Conservation (phyloP, 2,797 vertebrate species). For the Syndactyla subalaris region DNA sequence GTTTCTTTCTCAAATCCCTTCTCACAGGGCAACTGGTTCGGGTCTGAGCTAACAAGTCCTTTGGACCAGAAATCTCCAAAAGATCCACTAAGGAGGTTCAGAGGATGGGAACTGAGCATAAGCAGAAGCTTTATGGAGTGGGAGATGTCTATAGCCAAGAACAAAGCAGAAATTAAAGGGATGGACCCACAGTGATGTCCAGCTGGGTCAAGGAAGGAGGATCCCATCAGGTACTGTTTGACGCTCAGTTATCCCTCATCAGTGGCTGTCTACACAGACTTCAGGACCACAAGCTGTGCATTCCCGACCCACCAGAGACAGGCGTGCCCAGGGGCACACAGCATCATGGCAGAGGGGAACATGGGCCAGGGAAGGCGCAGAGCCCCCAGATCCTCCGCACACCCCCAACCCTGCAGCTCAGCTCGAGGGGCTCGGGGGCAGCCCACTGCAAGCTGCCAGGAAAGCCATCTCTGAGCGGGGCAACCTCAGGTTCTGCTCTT, state of each 20-base stretch:
- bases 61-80: background rate
- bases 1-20: background rate
- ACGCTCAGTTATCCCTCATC: background rate
- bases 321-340: fast-evolving
- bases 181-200: fast-evolving
- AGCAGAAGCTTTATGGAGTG: background rate
- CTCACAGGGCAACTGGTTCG: background rate
- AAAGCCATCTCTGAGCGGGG: background rate
- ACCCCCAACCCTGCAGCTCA: too few species aligned
- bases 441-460: fast-evolving
- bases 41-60: background rate
- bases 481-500: background rate
- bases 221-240: background rate
- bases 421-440: fast-evolving
- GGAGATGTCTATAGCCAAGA: background rate
- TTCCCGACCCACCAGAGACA: too few species aligned
- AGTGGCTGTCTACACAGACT: background rate
- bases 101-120: fast-evolving
- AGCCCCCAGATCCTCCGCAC: fast-evolving
- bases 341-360: fast-evolving
- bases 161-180: background rate
- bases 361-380: fast-evolving
- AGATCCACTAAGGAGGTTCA: background rate
- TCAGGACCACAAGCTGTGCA: fast-evolving
- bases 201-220: background rate